Conservation (phyloP, 2,797 vertebrate genomes). For the Tapera naevia region DNA sequence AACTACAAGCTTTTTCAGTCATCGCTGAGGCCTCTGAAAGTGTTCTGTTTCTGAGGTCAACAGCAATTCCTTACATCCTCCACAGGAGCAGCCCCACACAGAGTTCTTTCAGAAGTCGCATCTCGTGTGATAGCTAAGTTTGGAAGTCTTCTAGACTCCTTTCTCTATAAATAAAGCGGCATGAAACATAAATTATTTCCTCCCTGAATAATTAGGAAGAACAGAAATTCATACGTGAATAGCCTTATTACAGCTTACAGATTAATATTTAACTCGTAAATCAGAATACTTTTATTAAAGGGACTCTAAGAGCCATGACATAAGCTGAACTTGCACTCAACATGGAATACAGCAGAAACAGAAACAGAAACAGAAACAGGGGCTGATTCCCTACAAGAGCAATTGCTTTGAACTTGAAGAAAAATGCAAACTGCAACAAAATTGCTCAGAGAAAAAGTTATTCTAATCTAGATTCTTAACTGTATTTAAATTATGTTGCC, state of each 20-base stretch:
- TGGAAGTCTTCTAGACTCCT: neutral
- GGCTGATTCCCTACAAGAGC: neutral
- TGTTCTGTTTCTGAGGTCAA: neutral
- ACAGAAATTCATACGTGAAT: neutral
- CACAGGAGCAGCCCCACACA: neutral
- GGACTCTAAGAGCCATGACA: neutral
- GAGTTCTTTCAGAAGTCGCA: neutral
- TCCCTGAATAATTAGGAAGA: neutral
- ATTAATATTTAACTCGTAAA: neutral
- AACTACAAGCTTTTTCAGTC: neutral
- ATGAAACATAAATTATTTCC: neutral
- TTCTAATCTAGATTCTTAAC: neutral
- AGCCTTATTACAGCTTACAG: neutral
- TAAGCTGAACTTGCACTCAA: neutral
- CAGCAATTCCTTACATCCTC: neutral
- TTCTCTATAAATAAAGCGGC: neutral
- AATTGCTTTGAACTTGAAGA: neutral
- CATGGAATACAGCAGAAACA: neutral
- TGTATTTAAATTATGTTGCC: neutral
- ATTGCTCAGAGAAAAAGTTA: neutral
- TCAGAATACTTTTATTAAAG: neutral
- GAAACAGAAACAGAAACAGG: neutral
- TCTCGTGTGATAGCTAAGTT: neutral
- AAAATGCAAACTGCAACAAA: neutral
- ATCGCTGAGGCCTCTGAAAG: neutral